phyloP scores from a whole-genome alignment of 2,113 vertebrate species.

The Phaethon lepturus region DNA sequence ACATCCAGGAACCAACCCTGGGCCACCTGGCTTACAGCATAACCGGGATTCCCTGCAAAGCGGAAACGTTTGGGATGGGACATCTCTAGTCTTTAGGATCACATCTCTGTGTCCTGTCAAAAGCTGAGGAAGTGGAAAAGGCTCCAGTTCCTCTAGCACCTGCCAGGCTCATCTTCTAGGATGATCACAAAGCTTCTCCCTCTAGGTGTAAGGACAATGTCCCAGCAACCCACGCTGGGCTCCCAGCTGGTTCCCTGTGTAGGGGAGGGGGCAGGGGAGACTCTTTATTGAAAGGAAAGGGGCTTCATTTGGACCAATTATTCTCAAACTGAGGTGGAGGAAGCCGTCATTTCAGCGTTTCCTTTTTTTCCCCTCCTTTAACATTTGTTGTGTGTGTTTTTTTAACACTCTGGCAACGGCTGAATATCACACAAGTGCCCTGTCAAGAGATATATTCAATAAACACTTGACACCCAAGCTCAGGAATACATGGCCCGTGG shows the following conservation, averaged over 20 bases:
- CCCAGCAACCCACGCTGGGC: not conserved
- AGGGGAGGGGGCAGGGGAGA: not conserved
- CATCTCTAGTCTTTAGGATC: not conserved
- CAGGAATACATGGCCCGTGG: slow-evolving; percentile 79
- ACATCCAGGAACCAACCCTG: not conserved
- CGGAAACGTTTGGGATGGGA: not conserved
- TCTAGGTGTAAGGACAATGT: not conserved
- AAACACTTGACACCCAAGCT: slow-evolving; percentile 78
- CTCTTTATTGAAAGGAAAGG: not conserved
- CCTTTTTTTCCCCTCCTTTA: not conserved
- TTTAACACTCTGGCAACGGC: slow-evolving; percentile 47
- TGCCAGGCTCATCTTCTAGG: not conserved
- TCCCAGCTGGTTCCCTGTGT: not conserved
- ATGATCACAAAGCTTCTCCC: not conserved
- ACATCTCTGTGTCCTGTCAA: not conserved
- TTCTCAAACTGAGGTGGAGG: slow-evolving; percentile 71
- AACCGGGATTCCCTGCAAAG: not conserved
- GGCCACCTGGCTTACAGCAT: not conserved
- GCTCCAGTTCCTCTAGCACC: not conserved
- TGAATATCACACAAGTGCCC: slow-evolving; percentile 72
- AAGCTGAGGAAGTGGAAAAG: not conserved
- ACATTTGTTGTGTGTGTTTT: slow-evolving; percentile 65
- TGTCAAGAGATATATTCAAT: slow-evolving; percentile 78
- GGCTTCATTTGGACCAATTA: slow-evolving; percentile 79
- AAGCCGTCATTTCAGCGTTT: slow-evolving; percentile 14